Base-by-base conservation (phyloP, 92 coral and sea anemone species). In the Isaurus tuberculatus region DNA sequence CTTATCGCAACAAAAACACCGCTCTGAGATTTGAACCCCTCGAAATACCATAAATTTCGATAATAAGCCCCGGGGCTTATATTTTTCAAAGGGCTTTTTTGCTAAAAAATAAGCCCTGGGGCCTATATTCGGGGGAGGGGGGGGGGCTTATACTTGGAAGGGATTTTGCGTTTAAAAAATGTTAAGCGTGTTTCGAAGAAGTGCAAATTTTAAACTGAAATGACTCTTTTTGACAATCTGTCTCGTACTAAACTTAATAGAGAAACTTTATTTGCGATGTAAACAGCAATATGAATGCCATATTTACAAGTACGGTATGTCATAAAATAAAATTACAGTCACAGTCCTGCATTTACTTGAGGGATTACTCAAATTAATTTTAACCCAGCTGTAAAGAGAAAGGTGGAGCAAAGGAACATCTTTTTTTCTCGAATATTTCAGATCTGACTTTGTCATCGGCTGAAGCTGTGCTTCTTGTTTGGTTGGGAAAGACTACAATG, bases 401-500 rank as follows among this genome's bases (percentile, higher is more conserved):
- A 53, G 61, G 61, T 53, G 61, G 61, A 53, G 61, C 61, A 53
- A 53, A 53, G 61, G 61, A 53, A 53, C 61, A 53, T 53, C 67
- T 61, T 61, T 61, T 61, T 61, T 61, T 53, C 61, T 53, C 61
- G 61, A 61, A 61, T 61, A 28, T 61, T 61, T 61, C 67, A 61
- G 67, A 61, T 61, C 67, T 86, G 40, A 77, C 79, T 44, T 83
- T 82, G 72, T 20, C 69, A 31, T 65, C 84, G 29, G 85, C 85
- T 71, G 86, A 89, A 70, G 80, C 92, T 60, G 75, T 84, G 63
- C 65, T 89, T 11, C 37, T 89, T 63, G 88, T 80, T 34, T 84
- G 81, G 75, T 27, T 84, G 74, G 86, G 69, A 5, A 85, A 84
- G 53, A 55, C 83, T 11, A 5, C 86, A 22, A 36, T 89, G 23